These are phyloP conservation scores for Chymomyza amoena DNA, from an alignment of 2,888 invertebrate genomes.

Conservation along the genomic window DNA sequence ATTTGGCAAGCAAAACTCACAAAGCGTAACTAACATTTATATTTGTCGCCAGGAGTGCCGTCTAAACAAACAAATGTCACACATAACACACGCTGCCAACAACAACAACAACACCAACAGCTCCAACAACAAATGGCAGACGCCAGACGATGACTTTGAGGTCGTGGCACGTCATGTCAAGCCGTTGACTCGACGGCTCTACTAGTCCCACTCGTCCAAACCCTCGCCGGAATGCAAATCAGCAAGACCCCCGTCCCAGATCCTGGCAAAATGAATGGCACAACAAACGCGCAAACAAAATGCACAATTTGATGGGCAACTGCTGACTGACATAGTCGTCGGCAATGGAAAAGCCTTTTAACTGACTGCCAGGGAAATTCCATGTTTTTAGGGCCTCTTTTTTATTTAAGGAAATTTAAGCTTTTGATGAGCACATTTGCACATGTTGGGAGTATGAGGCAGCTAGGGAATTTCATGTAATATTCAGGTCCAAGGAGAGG, in stretches of 20 bases:
- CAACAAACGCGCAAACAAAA: constrained; percentile 50
- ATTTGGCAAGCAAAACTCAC: constrained; percentile 62
- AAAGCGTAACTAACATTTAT: constrained; percentile 68
- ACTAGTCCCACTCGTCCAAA: neutral
- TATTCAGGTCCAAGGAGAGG: too few relatives aligned
- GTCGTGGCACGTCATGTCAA: constrained; percentile 34
- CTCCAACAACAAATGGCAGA: constrained; percentile 34
- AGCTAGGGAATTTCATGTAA: too few relatives aligned
- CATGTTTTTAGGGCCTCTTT: neutral
- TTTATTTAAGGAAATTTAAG: neutral
- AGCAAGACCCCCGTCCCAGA: constrained; percentile 49
- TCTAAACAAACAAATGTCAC: constrained; percentile 64
- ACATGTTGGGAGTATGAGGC: too few relatives aligned
- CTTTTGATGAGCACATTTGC: too few relatives aligned
- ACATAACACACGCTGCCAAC: constrained; percentile 41
- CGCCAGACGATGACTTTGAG: constrained; percentile 43
- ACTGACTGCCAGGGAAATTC: neutral
- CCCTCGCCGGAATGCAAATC: constrained; percentile 54
- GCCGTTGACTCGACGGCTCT: constrained; percentile 13
- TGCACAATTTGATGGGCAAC: constrained; percentile 58
- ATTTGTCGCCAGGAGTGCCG: constrained; percentile 63
- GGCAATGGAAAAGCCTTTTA: constrained; percentile 2
- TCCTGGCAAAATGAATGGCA: constrained; percentile 35
- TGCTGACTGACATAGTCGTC: constrained; percentile 12
- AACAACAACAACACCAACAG: too few relatives aligned